Base-by-base conservation (phyloP, 2,113 vertebrate species). In the Anser brachyrhynchus region DNA sequence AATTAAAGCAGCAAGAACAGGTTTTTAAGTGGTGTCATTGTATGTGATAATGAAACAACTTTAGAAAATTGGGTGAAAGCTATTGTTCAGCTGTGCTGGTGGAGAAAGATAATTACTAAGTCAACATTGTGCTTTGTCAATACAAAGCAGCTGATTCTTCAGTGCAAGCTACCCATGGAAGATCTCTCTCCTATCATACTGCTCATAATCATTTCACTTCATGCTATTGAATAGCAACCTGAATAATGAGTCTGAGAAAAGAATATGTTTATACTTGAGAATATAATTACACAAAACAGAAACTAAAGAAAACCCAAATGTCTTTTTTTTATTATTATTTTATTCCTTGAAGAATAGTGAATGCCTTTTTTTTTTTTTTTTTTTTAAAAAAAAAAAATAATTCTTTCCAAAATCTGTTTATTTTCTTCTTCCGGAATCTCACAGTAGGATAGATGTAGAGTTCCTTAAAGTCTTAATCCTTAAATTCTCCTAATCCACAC, bases 1-100 rank as follows among this genome's bases (percentile, higher is more conserved):
- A 96, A 97, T 94, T 95, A 95, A 91, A 95, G 87, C 87, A 93
- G 46, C 65, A 91, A 82, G 66, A 95, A 72, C 80, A 91, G 75
- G 31, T 93, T 95, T 97, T 95, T 87, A 94, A 97, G 91, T 93
- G 78, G 51, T 84, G 39, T 83, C 58, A 69, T 93, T 94, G 70
- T 92, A 80, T 69, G 64, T 59, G 44, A 57, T 86, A 95, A 96
- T 94, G 80, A 95, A 96, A 91, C 41, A 86, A 73, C 54, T 95
- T 91, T 33, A 78, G 76, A 95, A 97, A 95, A 95, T 67, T 90
- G 79, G n/a, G 78, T 76, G 82, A 92, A 96, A 96, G 49, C 65
- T 90, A 90, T 88, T 94, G 44, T 86, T 93, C 59, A 85, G 70
- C 62, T 62, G 52, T 64, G 62, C 78, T 92, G 70, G 69, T 90